These are phyloP conservation scores for Corythornis leucogaster DNA, from an alignment of 2,797 vertebrate species.

Conservation along the genomic window DNA sequence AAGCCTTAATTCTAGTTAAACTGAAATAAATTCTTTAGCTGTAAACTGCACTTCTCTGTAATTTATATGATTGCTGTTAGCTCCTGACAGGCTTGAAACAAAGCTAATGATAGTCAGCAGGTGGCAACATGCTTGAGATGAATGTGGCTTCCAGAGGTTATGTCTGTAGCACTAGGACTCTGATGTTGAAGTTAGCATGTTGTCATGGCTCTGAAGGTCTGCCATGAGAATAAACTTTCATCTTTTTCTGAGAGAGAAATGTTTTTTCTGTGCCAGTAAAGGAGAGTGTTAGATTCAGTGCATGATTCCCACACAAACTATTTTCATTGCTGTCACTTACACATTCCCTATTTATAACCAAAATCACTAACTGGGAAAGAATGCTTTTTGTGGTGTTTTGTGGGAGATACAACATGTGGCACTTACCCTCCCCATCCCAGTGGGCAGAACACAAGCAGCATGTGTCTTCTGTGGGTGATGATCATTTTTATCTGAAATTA, in stretches of 20 bases:
- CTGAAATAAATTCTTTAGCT: background rate
- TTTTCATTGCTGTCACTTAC: background rate
- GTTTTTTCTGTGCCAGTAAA: background rate
- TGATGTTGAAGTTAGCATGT: background rate
- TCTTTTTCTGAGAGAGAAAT: background rate
- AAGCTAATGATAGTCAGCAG: background rate
- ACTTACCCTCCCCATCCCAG: background rate
- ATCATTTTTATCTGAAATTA: background rate
- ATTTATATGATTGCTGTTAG: background rate
- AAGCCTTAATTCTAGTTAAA: background rate
- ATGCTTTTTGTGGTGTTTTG: background rate
- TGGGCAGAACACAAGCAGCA: background rate
- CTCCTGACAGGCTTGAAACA: background rate
- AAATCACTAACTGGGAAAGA: background rate
- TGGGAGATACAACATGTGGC: background rate
- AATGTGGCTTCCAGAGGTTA: background rate
- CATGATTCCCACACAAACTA: slow-evolving; percentile 18
- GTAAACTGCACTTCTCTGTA: background rate
- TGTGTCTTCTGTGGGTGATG: background rate
- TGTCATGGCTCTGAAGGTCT: background rate
- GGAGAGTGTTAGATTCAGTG: background rate
- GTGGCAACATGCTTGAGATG: background rate
- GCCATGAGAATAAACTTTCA: background rate
- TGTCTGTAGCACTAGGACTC: background rate
- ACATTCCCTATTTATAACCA: slow-evolving; percentile 9